Base-by-base conservation (phyloP, 2,888 invertebrate genomes). In the Taenaris catops region DNA sequence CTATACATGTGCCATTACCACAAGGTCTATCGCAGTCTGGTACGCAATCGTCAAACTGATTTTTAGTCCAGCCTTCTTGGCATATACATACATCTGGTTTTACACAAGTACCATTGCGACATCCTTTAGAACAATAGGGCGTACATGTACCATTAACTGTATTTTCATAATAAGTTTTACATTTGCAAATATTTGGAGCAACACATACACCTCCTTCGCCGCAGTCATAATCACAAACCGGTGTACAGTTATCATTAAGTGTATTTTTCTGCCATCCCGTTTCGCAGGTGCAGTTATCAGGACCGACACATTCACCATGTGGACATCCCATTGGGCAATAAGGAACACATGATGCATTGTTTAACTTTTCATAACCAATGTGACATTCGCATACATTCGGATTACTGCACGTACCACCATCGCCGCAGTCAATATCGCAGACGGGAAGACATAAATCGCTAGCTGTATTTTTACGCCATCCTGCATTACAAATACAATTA, bases 161-260 rank as follows among this genome's bases (percentile, higher is more conserved):
- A 28, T 44, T 49, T 28, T 46, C 47, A 46, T 78, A 87, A 1
- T 80, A 83, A 0, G 60, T 47, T 2, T 70, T 52, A 44, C 89
- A 89, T 28, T 68, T 41, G 44, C 88, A 89, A 0, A 57, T 61
- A 29, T 86, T 69, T 1, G 89, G 88, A 1, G 71, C 71, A 0
- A 73, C 53, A 47, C 89, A 89, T 1, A 37, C 47, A 4, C 88
- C 88, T 51, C 32, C 32, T 24, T 90, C 87, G 1, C 65, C 55
- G 28, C 89, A 89, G 6, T 67, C 63, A 4, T 68, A 59, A 1
- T 54, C 38, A 41, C 89, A 89, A 7, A 52, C 32, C 0, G 66
- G 65, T 25, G 51, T 44, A 21, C 69, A 70, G 1, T n/a, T 2
- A 21, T 8, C 21, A 14, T 31, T 8, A 2, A 36, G 41, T 1